phyloP scores from a whole-genome alignment of 1,140 invertebrate species.

The Yoshiicerus persimilis region DNA sequence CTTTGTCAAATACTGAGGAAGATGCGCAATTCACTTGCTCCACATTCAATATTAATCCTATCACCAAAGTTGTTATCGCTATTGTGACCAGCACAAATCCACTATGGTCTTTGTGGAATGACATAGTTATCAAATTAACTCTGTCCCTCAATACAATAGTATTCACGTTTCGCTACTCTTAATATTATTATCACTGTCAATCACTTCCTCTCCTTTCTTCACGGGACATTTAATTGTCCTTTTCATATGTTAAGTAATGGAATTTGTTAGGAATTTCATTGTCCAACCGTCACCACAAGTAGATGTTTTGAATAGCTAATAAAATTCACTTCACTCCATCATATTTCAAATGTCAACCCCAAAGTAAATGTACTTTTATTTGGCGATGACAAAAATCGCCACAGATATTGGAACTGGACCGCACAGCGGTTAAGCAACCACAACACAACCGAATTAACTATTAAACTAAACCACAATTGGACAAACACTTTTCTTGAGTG shows the following conservation, averaged over 20 bases:
- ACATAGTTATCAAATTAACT: background rate
- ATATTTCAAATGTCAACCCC: background rate
- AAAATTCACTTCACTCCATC: background rate
- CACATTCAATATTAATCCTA: background rate
- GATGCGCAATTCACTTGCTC: background rate
- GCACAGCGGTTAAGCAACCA: background rate
- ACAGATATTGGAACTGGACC: background rate
- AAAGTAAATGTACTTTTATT: background rate
- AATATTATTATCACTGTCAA: background rate
- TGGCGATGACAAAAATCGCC: background rate
- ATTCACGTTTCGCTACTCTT: background rate
- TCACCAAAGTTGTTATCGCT: background rate
- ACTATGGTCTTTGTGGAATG: background rate
- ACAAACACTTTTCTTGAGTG: background rate
- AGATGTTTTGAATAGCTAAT: too few species aligned
- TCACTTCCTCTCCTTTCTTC: background rate
- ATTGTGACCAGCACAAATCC: background rate
- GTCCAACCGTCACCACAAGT: too few species aligned
- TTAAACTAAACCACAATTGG: background rate
- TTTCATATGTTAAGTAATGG: too few species aligned
- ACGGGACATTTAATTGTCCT: too few species aligned
- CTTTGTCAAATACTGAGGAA: background rate
- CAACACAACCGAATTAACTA: background rate
- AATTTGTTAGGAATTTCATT: too few species aligned
- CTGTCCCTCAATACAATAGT: background rate